These are phyloP conservation scores for Apantesis nais DNA, from an alignment of 2,888 invertebrate species.

Conservation along the genomic window DNA sequence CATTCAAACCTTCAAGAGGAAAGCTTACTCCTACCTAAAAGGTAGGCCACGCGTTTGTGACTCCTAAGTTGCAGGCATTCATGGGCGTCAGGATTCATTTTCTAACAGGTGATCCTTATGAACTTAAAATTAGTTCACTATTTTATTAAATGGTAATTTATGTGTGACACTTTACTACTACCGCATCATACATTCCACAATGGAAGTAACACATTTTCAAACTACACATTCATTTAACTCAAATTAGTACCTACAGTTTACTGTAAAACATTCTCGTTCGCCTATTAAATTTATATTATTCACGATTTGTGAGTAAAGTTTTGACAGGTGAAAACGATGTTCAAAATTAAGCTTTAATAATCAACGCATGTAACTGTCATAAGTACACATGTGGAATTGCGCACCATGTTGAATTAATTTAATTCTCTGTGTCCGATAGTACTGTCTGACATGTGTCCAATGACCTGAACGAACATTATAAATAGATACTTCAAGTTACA, in stretches of 20 bases:
- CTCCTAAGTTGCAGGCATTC: too few species aligned
- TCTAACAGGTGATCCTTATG: too few species aligned
- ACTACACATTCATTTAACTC: neutral
- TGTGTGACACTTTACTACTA: neutral
- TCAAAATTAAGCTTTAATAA: slow-evolving; percentile 21
- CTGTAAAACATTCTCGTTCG: neutral
- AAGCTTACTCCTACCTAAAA: too few species aligned
- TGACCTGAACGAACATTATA: slow-evolving; percentile 22
- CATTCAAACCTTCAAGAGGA: too few species aligned
- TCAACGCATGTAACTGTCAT: slow-evolving; percentile 39
- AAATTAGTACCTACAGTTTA: neutral
- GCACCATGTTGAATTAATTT: slow-evolving; percentile 31
- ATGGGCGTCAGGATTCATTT: too few species aligned
- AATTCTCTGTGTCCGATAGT: slow-evolving; percentile 12
- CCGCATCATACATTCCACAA: neutral
- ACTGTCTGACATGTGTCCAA: slow-evolving; percentile 19
- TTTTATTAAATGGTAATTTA: neutral
- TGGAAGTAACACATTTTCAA: neutral
- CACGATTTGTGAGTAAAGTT: neutral
- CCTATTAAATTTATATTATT: neutral
- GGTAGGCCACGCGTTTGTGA: too few species aligned
- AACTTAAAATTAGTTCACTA: too few species aligned
- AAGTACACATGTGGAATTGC: slow-evolving; percentile 32
- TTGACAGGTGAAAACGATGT: slow-evolving; percentile 8
- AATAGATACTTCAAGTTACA: slow-evolving; percentile 18